Conservation (phyloP, 2,888 invertebrate species). For the Nemapogon koenigi region DNA sequence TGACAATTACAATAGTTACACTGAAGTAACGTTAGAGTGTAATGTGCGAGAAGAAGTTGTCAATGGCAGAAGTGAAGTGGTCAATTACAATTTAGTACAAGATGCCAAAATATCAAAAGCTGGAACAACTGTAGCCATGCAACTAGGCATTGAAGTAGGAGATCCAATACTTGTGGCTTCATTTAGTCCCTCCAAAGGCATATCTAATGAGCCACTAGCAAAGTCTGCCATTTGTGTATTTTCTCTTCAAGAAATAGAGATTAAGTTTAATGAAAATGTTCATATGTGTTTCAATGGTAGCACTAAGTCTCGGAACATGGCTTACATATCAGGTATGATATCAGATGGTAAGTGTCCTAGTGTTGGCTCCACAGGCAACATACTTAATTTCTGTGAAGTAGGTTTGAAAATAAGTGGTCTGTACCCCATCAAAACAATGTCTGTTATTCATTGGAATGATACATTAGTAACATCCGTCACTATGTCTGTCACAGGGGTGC, state of each 20-base stretch:
- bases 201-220: conserved; percentile 80
- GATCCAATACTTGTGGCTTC: conserved; percentile 85
- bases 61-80: conserved; percentile 53
- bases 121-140: conserved; percentile 81
- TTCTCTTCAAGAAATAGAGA: conserved; percentile 88
- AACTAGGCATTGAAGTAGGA: conserved; percentile 80
- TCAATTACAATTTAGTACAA: conserved; percentile 88
- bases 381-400: conserved; percentile 90
- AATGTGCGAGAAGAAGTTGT: conserved; percentile 67
- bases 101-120: conserved; percentile 91
- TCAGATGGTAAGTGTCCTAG: conserved; percentile 90
- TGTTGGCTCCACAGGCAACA: conserved; percentile 87
- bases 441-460: conserved; percentile 79
- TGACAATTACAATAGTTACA: conserved; percentile 94
- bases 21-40: conserved; percentile 94
- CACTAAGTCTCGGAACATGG: conserved; percentile 90
- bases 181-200: conserved; percentile 90
- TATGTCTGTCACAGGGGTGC: conserved; percentile 86
- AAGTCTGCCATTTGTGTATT: conserved; percentile 94
- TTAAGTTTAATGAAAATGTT: conserved; percentile 94
- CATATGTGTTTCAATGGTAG: conserved; percentile 97
- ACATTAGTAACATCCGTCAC: conserved; percentile 84
- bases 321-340: conserved; percentile 89
- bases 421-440: conserved; percentile 80
- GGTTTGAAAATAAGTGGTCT: conserved; percentile 91